Evolutionary conservation across 2,888 invertebrate genomes (phyloP).

Genomic region (Coenonympha arcania): DNA sequence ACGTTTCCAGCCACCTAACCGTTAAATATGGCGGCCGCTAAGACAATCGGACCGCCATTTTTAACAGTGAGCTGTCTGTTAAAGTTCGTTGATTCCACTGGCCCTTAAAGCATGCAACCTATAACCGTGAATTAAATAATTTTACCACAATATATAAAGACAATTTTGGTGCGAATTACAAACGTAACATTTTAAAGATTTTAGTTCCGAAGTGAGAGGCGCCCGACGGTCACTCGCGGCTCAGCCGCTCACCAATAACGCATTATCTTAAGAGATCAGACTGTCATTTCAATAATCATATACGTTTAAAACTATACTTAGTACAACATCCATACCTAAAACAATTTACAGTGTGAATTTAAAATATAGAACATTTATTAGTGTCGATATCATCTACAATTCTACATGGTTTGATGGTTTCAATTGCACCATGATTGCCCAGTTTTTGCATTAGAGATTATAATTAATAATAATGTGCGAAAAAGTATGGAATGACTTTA

Average conservation of each 20-base stretch:
- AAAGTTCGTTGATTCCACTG: too few species aligned
- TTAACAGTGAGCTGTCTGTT: too few species aligned
- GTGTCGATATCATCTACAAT: background rate
- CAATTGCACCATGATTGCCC: too few species aligned
- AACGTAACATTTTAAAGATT: slow-evolving; percentile 19
- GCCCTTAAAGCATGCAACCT: background rate
- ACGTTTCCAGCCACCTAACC: too few species aligned
- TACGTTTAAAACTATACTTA: slow-evolving; percentile 70
- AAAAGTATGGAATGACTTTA: too few species aligned
- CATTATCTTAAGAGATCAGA: slow-evolving; percentile 72
- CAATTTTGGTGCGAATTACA: slow-evolving; percentile 24
- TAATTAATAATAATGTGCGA: too few species aligned
- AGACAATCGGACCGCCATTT: too few species aligned
- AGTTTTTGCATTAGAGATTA: too few species aligned
- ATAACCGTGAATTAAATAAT: background rate
- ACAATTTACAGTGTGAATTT: slow-evolving; percentile 56
- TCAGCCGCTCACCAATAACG: slow-evolving; percentile 39
- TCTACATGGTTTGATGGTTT: background rate
- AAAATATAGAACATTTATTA: background rate
- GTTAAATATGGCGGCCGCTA: too few species aligned
- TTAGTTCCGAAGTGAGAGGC: slow-evolving; percentile 26
- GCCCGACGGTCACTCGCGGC: slow-evolving; percentile 40
- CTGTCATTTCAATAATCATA: slow-evolving; percentile 68
- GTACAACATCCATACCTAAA: slow-evolving; percentile 64
- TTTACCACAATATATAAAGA: slow-evolving; percentile 5